Conservation (phyloP, 2,888 invertebrate species). For the Pseudolycoriella hygida region DNA sequence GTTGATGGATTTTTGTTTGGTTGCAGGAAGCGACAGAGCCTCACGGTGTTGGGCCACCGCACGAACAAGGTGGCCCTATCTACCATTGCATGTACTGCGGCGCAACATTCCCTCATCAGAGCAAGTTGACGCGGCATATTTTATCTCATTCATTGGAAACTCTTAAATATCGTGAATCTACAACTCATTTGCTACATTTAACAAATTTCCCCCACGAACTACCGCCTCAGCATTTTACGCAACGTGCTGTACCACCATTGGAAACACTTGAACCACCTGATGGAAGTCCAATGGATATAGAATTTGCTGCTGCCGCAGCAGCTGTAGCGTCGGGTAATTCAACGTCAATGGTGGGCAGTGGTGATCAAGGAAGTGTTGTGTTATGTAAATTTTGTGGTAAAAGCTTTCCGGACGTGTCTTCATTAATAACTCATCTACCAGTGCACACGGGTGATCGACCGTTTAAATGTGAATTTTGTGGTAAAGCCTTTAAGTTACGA, state of each 20-base stretch:
- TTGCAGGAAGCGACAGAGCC: conserved; percentile 70
- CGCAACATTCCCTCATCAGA: conserved; percentile 74
- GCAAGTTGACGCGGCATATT: conserved; percentile 78
- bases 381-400: conserved; percentile 87
- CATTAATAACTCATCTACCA: conserved; percentile 71
- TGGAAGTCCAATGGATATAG: conserved; percentile 17
- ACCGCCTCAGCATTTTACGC: conserved; percentile 27
- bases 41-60: conserved; percentile 39
- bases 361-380: conserved; percentile 60
- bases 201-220: conserved; percentile 27
- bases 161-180: conserved; percentile 59
- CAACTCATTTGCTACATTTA: conserved; percentile 37
- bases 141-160: conserved; percentile 77
- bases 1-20: conserved; percentile 78
- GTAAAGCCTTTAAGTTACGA: conserved; percentile 79
- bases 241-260: conserved; percentile 18
- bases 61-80: conserved; percentile 25
- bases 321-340: conserved; percentile 21
- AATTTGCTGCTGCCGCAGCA: conserved; percentile 22
- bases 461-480: conserved; percentile 87
- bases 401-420: conserved; percentile 78
- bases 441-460: conserved; percentile 82
- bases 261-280: conserved; percentile 27
- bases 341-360: conserved; percentile 38
- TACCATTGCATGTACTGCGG: conserved; percentile 83